Evolutionary conservation across 1,140 invertebrate genomes (phyloP), one percentile per base, ranked within the genome.

Genomic region (Eupristina koningsbergeri): DNA sequence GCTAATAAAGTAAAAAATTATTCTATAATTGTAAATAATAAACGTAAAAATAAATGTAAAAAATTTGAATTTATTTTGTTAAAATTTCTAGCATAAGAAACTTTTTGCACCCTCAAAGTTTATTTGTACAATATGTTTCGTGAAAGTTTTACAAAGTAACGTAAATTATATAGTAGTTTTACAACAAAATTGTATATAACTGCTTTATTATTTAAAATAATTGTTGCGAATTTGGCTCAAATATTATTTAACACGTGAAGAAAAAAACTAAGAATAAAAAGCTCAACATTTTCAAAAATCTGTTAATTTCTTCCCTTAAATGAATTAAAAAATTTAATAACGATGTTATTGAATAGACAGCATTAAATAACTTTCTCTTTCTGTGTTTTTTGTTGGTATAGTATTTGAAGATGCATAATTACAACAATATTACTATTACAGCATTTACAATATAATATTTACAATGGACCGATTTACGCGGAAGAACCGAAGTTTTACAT

Each of bases 131-230:
- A 58, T 26, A 58, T 58, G 26, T 41, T 71, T 15, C 9, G 67
- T 41, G 67, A 71, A 71, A 71, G 67, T 71, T 67, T 71, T 41
- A 71, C 67, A 71, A 41, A 71, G 26, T 13, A 22, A 71, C 41
- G 36, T 41, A 71, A 71, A 71, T 71, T 41, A 71, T 41, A 71
- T 26, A 71, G 67, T 26, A 41, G 26, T 71, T 71, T 71, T 71
- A 29, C 17, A 64, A 64, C 29, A 69, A 36, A 69, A 31, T 31
- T 69, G 15, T 15, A 39, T 22, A 69, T 39, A 36, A 19, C 64
- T 64, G 17, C 15, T 64, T 34, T 67, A 67, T 39, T 64, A 64
- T 64, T 64, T 64, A 29, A 64, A 64, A 67, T 36, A 39, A 36
- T 34, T 3, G 34, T 13, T 34, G 3, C 3, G 22, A 67, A 22